Evolutionary conservation across 2,888 invertebrate species (phyloP).

Genomic region (Drosophila setosimentum): DNA sequence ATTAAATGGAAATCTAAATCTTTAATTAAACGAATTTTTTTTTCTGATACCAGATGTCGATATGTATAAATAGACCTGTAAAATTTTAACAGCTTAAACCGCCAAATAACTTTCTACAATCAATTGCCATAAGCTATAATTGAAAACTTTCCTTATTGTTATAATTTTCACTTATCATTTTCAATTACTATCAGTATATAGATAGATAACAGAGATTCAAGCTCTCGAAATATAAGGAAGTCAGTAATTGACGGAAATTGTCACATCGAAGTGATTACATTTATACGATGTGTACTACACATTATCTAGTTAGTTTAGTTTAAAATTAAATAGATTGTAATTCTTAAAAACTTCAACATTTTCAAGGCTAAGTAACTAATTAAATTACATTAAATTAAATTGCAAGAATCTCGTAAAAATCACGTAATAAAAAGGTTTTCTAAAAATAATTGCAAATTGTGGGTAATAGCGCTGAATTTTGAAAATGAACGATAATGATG

Average conservation of each 20-base stretch:
- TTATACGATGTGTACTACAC: not conserved
- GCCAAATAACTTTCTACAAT: constrained; percentile 9
- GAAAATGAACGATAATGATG: not conserved
- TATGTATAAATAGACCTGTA: not conserved
- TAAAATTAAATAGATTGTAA: not conserved
- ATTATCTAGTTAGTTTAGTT: not conserved
- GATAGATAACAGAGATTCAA: constrained; percentile 15
- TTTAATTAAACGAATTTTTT: not conserved
- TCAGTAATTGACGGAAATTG: not conserved
- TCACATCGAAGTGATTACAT: not conserved
- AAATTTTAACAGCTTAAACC: not conserved
- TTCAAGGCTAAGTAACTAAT: not conserved
- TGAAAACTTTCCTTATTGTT: constrained; percentile 36
- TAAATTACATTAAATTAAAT: not conserved
- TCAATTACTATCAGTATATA: not conserved
- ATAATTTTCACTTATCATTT: constrained; percentile 22
- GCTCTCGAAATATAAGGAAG: not conserved
- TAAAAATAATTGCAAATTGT: not conserved
- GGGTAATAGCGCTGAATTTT: not conserved
- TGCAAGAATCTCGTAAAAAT: not conserved
- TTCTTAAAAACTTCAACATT: not conserved
- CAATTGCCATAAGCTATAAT: constrained; percentile 17
- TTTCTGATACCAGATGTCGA: not conserved
- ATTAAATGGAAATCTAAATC: not conserved
- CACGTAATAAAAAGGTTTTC: not conserved